These are phyloP conservation scores for Aplysina aerophoba DNA, from an alignment of 37 sponge, comb jelly and placozoan species.

Conservation along the genomic window DNA sequence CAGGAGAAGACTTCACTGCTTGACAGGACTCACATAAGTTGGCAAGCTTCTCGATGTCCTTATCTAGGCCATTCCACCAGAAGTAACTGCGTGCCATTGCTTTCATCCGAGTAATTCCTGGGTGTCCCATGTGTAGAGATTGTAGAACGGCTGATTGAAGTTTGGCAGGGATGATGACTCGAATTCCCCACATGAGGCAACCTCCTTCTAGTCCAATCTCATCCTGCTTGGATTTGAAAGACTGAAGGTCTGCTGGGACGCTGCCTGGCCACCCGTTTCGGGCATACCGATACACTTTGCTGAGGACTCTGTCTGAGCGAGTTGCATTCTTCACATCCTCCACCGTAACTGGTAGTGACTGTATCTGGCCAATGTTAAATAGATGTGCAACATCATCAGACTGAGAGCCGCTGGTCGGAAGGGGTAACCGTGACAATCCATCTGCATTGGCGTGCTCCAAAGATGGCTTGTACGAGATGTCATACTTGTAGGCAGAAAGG, in stretches of 20 bases:
- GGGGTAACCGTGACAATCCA: slow-evolving; percentile 22
- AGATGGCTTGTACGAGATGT: slow-evolving; percentile 17
- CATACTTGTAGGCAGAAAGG: slow-evolving; percentile 2
- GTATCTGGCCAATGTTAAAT: neutral
- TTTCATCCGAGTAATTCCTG: slow-evolving; percentile 39
- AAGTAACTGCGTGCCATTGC: slow-evolving; percentile 34
- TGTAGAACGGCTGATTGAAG: neutral
- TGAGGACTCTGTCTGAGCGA: slow-evolving; percentile 29
- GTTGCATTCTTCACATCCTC: neutral
- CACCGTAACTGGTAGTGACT: slow-evolving; percentile 40
- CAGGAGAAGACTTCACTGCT: neutral
- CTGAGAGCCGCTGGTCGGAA: neutral
- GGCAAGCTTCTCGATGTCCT: neutral
- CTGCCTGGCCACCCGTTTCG: slow-evolving; percentile 25
- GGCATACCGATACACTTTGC: slow-evolving; percentile 32
- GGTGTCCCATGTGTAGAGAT: slow-evolving; percentile 10
- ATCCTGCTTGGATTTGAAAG: slow-evolving; percentile 9
- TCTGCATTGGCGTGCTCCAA: slow-evolving; percentile 30
- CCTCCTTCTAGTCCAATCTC: slow-evolving; percentile 43
- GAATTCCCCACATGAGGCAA: slow-evolving; percentile 53
- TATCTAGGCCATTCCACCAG: slow-evolving; percentile 47
- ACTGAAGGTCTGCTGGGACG: slow-evolving; percentile 13
- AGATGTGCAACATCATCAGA: neutral
- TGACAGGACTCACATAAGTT: slow-evolving; percentile 12
- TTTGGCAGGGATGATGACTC: slow-evolving; percentile 42